Conservation (phyloP, 2,888 invertebrate genomes). For the Cinara cedri region DNA sequence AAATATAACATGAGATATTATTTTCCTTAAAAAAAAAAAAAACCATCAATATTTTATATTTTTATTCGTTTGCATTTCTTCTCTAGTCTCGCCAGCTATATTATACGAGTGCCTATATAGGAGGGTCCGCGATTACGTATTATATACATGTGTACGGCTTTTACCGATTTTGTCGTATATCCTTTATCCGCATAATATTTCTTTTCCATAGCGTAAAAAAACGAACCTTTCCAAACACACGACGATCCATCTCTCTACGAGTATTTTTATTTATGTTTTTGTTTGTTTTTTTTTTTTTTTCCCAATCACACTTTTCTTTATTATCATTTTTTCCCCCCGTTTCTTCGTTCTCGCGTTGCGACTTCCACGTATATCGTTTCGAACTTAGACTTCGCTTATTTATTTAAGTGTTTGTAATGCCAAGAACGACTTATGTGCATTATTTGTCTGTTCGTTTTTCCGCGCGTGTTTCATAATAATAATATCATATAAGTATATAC, state of each 20-base stretch:
- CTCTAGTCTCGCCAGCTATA: not conserved
- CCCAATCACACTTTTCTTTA: not conserved
- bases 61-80: slow-evolving; percentile 30
- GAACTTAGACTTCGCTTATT: no score
- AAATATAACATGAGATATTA: slow-evolving; percentile 33
- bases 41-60: slow-evolving; percentile 43
- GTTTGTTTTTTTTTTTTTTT: no score
- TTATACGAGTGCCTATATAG: no score
- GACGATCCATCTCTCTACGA: not conserved
- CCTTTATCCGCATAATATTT: not conserved
- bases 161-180: slow-evolving; percentile 12
- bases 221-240: not conserved
- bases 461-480: not conserved
- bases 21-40: not conserved
- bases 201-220: not conserved
- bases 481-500: not conserved
- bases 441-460: not conserved
- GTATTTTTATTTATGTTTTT: not conserved
- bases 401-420: no score
- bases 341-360: not conserved
- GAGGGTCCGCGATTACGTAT: not conserved
- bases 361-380: no score
- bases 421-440: no score
- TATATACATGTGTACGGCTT: not conserved
- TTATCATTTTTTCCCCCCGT: not conserved